Percentiles rank a stretch among this genome's conserved stretches.
Conservation (phyloP, 2,888 invertebrate species). For the Chrysolina haemoptera region DNA sequence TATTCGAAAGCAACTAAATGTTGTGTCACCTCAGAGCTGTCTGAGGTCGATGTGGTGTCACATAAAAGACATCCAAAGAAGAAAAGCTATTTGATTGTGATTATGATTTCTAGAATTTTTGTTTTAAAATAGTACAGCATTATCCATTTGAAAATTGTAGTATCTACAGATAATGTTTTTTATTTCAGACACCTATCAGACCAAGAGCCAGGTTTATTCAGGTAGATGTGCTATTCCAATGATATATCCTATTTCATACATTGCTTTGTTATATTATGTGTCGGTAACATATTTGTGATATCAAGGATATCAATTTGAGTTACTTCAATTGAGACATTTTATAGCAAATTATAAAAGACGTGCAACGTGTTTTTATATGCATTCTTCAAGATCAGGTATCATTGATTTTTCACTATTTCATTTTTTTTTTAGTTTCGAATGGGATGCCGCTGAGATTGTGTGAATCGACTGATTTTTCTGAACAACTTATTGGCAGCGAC, state of each 20-base stretch:
- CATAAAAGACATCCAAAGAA: conserved; percentile 1
- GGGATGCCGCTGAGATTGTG: not conserved
- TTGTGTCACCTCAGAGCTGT: not conserved
- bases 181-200: too few relatives aligned
- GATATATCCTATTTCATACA: too few relatives aligned
- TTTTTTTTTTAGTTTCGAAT: not conserved
- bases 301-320: not conserved
- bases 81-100: not conserved
- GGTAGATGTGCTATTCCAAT: too few relatives aligned
- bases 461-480: not conserved
- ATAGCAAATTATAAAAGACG: conserved; percentile 1
- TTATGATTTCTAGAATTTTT: too few relatives aligned
- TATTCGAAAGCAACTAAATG: not conserved
- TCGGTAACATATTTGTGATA: not conserved
- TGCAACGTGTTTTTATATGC: not conserved
- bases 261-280: too few relatives aligned
- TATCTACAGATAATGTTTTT: too few relatives aligned
- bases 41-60: conserved; percentile 6
- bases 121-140: too few relatives aligned
- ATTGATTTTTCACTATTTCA: not conserved
- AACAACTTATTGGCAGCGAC: not conserved
- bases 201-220: too few relatives aligned
- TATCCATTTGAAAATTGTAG: too few relatives aligned
- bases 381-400: not conserved
- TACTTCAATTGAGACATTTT: conserved; percentile 3